Conservation (phyloP, 2,113 vertebrate genomes). For the Rhinogobius similis region DNA sequence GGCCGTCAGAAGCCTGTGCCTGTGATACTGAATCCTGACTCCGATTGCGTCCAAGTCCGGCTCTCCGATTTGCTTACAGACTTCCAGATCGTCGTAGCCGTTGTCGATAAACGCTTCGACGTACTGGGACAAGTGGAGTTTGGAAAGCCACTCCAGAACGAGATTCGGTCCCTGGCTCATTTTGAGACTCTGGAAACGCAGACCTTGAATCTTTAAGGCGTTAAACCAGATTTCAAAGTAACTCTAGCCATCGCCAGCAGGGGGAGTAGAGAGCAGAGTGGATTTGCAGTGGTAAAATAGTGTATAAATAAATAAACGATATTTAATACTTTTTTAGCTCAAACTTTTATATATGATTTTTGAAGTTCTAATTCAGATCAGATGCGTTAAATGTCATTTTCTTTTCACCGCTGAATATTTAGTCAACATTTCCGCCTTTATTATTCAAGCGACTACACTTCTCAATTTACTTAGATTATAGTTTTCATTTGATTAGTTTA, state of each 20-base stretch:
- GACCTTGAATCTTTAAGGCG: not conserved
- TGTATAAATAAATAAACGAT: not conserved
- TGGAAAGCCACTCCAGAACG: slow-evolving; percentile 93
- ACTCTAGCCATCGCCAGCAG: not conserved
- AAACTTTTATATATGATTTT: too few relatives aligned
- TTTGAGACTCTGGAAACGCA: slow-evolving; percentile 23
- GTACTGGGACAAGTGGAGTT: slow-evolving; percentile 90
- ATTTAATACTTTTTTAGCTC: too few relatives aligned
- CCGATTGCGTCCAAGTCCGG: slow-evolving; percentile 97
- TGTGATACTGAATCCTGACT: slow-evolving; percentile 84
- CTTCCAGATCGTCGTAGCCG: slow-evolving; percentile 96
- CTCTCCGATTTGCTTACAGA: slow-evolving; percentile 96
- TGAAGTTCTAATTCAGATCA: too few relatives aligned
- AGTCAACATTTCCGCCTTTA: too few relatives aligned
- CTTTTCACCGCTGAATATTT: too few relatives aligned
- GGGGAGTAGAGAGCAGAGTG: not conserved
- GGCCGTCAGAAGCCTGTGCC: slow-evolving; percentile 86
- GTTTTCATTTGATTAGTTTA: too few relatives aligned
- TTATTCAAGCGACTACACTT: too few relatives aligned
- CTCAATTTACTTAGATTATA: too few relatives aligned
- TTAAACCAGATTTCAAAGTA: not conserved
- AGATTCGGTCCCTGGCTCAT: slow-evolving; percentile 87
- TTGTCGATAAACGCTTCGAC: slow-evolving; percentile 95
- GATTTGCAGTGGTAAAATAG: not conserved
- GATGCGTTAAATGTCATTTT: too few relatives aligned